These are phyloP conservation scores for Drosophila neutralis DNA, from an alignment of 2,888 invertebrate genomes.

Conservation along the genomic window DNA sequence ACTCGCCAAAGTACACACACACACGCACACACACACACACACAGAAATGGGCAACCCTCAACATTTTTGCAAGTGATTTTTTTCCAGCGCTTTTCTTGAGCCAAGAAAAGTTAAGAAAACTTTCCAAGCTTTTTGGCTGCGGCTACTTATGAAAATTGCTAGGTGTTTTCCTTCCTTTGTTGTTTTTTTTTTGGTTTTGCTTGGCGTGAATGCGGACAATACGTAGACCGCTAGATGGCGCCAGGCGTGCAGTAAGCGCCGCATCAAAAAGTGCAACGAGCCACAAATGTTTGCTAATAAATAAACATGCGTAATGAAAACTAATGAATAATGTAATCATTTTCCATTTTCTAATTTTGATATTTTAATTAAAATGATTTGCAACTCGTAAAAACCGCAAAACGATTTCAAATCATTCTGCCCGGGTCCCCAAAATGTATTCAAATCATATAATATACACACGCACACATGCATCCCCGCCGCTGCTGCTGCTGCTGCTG, in stretches of 20 bases:
- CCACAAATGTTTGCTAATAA: slow-evolving; percentile 69
- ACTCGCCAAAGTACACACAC: slow-evolving; percentile 38
- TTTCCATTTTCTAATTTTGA: slow-evolving; percentile 81
- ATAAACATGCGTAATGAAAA: slow-evolving; percentile 80
- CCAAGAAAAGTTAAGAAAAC: slow-evolving; percentile 67
- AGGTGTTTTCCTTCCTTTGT: background rate
- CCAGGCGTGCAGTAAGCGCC: slow-evolving; percentile 43
- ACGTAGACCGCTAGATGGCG: slow-evolving; percentile 64
- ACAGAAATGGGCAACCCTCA: slow-evolving; percentile 47
- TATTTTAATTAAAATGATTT: slow-evolving; percentile 83
- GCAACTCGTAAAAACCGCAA: slow-evolving; percentile 81
- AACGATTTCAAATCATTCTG: slow-evolving; percentile 80
- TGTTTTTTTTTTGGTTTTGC: slow-evolving; percentile 8
- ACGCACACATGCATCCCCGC: slow-evolving; percentile 20
- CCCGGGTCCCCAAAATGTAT: slow-evolving; percentile 57
- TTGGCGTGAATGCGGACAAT: background rate
- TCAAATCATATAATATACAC: slow-evolving; percentile 71
- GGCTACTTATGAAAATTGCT: slow-evolving; percentile 40
- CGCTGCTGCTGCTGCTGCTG: slow-evolving; percentile 16
- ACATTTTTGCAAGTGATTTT: slow-evolving; percentile 32
- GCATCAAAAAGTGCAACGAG: slow-evolving; percentile 57
- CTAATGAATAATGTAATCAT: slow-evolving; percentile 82
- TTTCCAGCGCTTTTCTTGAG: slow-evolving; percentile 64
- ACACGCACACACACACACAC: slow-evolving; percentile 14
- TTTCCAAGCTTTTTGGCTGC: slow-evolving; percentile 66